A percentile compares a stretch with the other conserved stretches of the same genome.
Conservation (phyloP, 30 jellyfish, hydroid and myxozoan species). For the Clytia hemisphaerica region DNA sequence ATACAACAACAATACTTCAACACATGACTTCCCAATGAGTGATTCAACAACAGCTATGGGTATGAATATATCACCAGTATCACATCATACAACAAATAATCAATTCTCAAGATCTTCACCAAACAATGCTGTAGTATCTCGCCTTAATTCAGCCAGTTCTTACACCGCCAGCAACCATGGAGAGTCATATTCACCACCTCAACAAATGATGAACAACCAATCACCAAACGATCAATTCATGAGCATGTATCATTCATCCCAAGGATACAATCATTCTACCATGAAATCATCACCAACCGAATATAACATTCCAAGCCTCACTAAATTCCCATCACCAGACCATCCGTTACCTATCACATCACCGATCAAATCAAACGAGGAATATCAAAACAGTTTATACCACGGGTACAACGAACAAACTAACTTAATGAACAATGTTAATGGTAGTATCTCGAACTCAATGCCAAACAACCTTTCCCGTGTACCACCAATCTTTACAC, state of each 20-base stretch:
- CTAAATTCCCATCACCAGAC: conserved; percentile 2
- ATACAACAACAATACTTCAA: neutral
- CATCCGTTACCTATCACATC: neutral
- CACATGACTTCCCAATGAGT: neutral
- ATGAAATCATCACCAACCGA: neutral
- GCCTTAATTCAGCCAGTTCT: neutral
- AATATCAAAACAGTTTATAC: conserved; percentile 5
- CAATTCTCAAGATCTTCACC: too few species aligned
- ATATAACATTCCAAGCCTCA: neutral
- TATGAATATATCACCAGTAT: too few species aligned
- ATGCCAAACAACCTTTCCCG: neutral
- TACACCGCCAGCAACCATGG: conserved; percentile 6
- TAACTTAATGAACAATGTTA: neutral
- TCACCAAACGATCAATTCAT: conserved; percentile 1
- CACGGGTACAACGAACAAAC: neutral
- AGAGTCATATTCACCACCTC: conserved; percentile 16
- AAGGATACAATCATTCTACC: conserved; percentile 1
- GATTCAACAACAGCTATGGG: too few species aligned
- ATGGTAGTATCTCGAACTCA: too few species aligned
- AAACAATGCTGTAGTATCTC: too few species aligned
- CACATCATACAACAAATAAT: too few species aligned
- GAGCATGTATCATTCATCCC: neutral
- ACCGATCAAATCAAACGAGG: conserved; percentile 15
- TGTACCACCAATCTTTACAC: neutral
- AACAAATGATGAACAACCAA: conserved; percentile 1